Evolutionary conservation across 2,888 invertebrate species (phyloP), one percentile per base, ranked within the genome.

Genomic region (Xanthorhoe spadicearia): DNA sequence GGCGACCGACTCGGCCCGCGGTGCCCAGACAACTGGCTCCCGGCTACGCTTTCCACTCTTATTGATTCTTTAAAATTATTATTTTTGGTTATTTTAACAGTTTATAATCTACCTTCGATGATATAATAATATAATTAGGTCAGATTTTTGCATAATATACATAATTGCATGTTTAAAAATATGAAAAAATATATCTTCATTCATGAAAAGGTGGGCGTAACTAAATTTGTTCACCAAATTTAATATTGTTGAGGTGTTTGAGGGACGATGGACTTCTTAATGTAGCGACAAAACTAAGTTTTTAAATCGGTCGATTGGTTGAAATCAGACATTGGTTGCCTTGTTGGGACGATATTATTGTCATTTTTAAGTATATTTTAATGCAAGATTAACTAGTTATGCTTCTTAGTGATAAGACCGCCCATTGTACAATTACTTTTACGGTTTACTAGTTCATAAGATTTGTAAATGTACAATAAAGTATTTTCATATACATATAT

Each of bases 11-110:
- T 84, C 76, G 82, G 77, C 74, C 86, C 79, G 81, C 83, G 85
- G 82, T 80, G 82, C 87, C 88, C 86, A 86, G 89, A 84, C 85
- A 79, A 92, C 92, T 92, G 88, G 62, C 61, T 67, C 67, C 65
- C 19, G 54, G 84, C 82, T 81, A 74, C 82, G 83, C 81, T 81
- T 83, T 82, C 80, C 78, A 75, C 75, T 62, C 64, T 87, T 92
- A 92, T 92, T 91, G 92, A 92, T 92, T 93, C 90, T 90, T 90
- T 90, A 89, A 88, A 92, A 88, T 90, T n/a, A 89, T 89, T 90
- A 91, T 92, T 92, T 92, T 92, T 88, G 88, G 89, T 81, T 81
- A 89, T 90, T 90, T 90, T 83, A 48, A 87, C 82, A 84, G 56
- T 69, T 63, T 68, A 66, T 68, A 46, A 46, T 51, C n/a, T 3